A percentile compares a stretch with the other conserved stretches of the same genome.
Evolutionary conservation across 2,113 vertebrate species (phyloP).

Genomic region (Anguilla rostrata): DNA sequence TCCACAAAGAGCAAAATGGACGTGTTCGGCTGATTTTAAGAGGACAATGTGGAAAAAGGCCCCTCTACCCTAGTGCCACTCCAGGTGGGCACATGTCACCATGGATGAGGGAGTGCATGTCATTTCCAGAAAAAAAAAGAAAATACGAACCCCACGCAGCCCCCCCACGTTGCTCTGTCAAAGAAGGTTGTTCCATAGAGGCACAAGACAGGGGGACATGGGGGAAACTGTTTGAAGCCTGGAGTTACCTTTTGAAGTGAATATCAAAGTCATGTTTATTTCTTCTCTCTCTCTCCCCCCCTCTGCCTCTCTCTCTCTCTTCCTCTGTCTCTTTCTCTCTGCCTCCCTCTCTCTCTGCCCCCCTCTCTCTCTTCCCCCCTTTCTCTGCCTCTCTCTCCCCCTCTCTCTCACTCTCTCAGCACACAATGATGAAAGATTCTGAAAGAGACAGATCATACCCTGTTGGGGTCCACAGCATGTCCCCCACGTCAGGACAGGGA

Average conservation of each 20-base stretch:
- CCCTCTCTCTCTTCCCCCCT: background rate
- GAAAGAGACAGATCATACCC: background rate
- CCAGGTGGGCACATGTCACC: background rate
- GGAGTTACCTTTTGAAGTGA: background rate
- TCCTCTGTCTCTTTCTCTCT: background rate
- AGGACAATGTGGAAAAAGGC: background rate
- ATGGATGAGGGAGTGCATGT: background rate
- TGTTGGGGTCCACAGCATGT: background rate
- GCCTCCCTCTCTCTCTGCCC: background rate
- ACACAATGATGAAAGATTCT: background rate
- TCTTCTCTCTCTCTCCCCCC: constrained; percentile 6
- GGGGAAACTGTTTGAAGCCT: constrained; percentile 6
- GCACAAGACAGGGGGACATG: constrained; percentile 47
- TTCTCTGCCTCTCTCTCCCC: background rate
- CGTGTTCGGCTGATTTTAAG: background rate
- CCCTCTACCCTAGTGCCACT: background rate
- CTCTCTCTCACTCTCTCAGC: background rate
- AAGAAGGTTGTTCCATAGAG: constrained; percentile 42
- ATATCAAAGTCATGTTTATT: background rate
- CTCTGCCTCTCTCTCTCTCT: background rate
- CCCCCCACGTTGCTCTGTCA: background rate
- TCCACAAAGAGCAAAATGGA: background rate
- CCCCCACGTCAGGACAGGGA: background rate
- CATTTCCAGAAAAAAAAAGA: background rate
- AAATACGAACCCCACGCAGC: background rate